phyloP scores from a whole-genome alignment of 2,797 vertebrate species.

The Haliaeetus vocifer region DNA sequence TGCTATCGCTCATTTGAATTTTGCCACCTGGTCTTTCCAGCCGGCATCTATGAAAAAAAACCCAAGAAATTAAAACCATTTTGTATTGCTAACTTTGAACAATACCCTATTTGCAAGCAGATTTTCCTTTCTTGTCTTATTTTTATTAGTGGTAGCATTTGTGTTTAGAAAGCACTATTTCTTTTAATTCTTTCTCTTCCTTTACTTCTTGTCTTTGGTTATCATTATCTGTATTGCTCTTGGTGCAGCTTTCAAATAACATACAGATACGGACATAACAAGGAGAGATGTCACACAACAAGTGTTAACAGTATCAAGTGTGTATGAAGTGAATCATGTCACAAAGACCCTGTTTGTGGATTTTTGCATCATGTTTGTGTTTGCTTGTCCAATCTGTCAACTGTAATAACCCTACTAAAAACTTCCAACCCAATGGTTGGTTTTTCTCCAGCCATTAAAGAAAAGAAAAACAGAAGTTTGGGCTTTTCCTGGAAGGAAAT shows the following conservation, averaged over 20 bases:
- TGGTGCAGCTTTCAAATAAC: neutral
- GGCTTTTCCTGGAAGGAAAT: neutral
- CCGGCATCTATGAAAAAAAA: neutral
- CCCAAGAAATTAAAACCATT: neutral
- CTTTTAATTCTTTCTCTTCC: neutral
- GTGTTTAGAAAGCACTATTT: neutral
- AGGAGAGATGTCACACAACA: neutral
- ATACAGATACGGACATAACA: neutral
- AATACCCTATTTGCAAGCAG: neutral
- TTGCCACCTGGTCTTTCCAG: neutral
- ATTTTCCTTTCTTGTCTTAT: neutral
- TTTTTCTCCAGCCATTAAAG: neutral
- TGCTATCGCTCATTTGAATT: neutral
- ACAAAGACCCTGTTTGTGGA: neutral
- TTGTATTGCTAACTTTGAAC: neutral
- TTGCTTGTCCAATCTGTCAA: neutral
- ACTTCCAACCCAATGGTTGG: neutral
- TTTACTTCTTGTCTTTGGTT: neutral
- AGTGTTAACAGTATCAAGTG: neutral
- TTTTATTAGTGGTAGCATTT: neutral
- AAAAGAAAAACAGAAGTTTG: neutral
- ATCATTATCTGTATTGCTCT: neutral
- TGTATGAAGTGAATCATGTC: neutral
- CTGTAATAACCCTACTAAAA: neutral
- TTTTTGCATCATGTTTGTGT: neutral